Base-by-base conservation (phyloP, 2,888 invertebrate species). In the Gymnoscelis rufifasciata region DNA sequence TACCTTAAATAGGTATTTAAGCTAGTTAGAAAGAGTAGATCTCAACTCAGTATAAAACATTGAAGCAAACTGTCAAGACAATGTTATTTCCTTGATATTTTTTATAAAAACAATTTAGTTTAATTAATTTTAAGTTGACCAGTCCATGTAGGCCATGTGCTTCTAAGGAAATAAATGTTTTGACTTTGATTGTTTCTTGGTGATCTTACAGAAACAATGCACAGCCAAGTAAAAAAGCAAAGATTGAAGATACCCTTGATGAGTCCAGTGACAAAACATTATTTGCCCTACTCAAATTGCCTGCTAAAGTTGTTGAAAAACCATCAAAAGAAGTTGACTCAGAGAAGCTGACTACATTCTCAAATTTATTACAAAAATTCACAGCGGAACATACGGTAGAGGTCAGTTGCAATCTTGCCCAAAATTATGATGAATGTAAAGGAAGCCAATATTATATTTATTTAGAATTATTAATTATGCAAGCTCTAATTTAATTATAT, bases 201-300 rank as follows among this genome's bases (percentile, higher is more conserved):
- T 3, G 5, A 19, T 19, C 62, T 33, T 65, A 43, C 56, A 86
- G 86, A 57, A 72, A 65, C 47, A 69, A 69, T 53, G 38, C 49
- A 45, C 74, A 79, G 47, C 57, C 69, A 54, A 72, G 45, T 41
- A 87, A 88, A 52, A 83, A 73, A 60, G 40, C 61, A 1, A 87
- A 80, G 58, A 12, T 78, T 47, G 71, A 74, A 26, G 51, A 60
- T 14, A 59, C 65, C 42, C 47, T 81, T 35, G 81, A 86, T 41
- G 89, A 89, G 58, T 90, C 91, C 3, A 80, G 71, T 60, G 92
- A 92, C 60, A 89, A 87, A 59, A 91, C 91, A 5, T 68, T 92
- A 36, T 91, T 91, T 70, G 90, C 90, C 43, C 64, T 91, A 30
- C 66, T 91, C 2, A 83, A 78, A 41, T 59, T 86, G 31, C 78